A percentile compares a stretch with the other conserved stretches of the same genome.
These are phyloP conservation scores for Notiomystis cincta DNA, from an alignment of 2,113 vertebrate genomes.

Conservation along the genomic window DNA sequence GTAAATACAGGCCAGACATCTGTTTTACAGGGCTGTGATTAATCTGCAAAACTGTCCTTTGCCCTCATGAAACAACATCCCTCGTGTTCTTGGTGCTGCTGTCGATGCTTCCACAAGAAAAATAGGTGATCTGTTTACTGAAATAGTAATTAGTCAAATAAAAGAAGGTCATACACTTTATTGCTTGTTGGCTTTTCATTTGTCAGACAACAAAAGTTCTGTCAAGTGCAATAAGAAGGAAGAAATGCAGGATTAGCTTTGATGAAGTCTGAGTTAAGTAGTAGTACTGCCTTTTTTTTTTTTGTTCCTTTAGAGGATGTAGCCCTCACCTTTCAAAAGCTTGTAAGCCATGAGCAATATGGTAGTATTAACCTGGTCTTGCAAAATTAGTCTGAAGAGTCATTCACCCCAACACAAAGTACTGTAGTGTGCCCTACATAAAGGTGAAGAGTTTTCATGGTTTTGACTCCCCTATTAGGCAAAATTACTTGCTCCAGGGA, in stretches of 20 bases:
- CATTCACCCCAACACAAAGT: neutral
- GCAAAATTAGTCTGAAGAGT: conserved; percentile 32
- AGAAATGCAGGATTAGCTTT: neutral
- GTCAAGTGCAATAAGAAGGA: conserved; percentile 29
- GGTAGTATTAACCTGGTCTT: neutral
- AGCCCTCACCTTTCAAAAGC: neutral
- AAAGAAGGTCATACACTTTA: neutral
- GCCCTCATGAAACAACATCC: neutral
- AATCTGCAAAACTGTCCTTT: conserved; percentile 10
- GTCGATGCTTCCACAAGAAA: neutral
- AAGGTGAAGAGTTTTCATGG: conserved; percentile 46
- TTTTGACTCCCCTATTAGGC: conserved; percentile 20
- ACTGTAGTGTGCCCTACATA: conserved; percentile 29
- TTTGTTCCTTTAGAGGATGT: neutral
- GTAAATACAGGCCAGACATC: neutral
- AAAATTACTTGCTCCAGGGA: conserved; percentile 43
- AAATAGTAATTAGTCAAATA: conserved; percentile 25
- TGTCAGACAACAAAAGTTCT: conserved; percentile 29
- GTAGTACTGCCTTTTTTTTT: neutral
- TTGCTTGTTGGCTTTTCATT: conserved; percentile 51
- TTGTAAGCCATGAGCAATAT: conserved; percentile 26
- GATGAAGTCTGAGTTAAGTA: neutral
- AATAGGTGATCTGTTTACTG: neutral
- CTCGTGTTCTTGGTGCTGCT: neutral
- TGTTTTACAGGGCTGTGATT: neutral